phyloP scores from a whole-genome alignment of 2,888 invertebrate genomes.

The Anaspis maculata region DNA sequence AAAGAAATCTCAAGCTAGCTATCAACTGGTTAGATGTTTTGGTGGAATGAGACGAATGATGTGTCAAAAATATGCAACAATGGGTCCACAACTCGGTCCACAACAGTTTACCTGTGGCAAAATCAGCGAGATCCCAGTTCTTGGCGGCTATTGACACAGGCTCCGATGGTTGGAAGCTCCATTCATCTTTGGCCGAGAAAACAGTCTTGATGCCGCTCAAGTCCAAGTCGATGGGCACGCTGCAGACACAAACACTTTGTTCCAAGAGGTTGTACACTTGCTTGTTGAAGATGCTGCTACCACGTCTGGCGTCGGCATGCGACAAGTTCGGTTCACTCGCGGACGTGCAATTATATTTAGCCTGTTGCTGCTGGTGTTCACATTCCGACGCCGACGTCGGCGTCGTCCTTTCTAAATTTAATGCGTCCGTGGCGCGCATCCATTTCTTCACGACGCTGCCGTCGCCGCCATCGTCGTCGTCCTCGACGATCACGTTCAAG shows the following conservation, averaged over 20 bases:
- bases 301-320: constrained; percentile 12
- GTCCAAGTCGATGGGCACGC: constrained; percentile 61
- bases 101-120: too few species aligned
- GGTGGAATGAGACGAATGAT: too few species aligned
- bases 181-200: too few species aligned
- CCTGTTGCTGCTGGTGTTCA: too few species aligned
- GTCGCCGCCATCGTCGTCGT: neutral
- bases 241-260: constrained; percentile 29
- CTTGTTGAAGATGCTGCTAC: neutral
- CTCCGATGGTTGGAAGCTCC: too few species aligned
- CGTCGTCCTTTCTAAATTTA: constrained; percentile 32
- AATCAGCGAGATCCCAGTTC: constrained; percentile 40
- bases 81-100: too few species aligned
- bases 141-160: constrained; percentile 41
- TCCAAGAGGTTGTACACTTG: constrained; percentile 3
- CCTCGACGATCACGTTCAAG: constrained; percentile 33
- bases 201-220: constrained; percentile 41
- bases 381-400: constrained; percentile 18
- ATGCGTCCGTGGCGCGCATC: constrained; percentile 13
- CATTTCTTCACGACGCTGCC: neutral
- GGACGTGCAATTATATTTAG: constrained; percentile 38
- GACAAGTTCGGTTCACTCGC: constrained; percentile 39
- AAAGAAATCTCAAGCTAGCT: too few species aligned
- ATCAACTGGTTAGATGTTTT: too few species aligned
- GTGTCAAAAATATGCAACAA: too few species aligned